Evolutionary conservation across 2,888 invertebrate species (phyloP), one percentile per base, ranked within the genome.

Genomic region (Cabera pusaria): DNA sequence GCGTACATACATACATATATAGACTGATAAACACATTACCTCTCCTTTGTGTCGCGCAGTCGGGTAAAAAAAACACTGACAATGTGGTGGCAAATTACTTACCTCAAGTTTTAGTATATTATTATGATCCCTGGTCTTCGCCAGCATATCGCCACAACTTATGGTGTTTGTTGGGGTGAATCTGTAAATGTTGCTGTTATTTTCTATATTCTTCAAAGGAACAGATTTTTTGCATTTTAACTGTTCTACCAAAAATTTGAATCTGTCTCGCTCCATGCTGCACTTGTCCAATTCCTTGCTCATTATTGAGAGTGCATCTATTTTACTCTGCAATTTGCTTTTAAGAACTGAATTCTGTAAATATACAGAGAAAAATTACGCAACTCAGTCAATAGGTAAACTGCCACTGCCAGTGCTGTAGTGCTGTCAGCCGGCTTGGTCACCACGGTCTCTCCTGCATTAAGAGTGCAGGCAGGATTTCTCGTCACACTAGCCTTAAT

Each of bases 161-260:
- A 90, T 73, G 19, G 76, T 82, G 42, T 85, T 86, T 18, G 75
- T 81, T 17, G 80, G 81, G 18, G 75, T 76, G 49, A 81, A 76
- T 43, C 61, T 68, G 43, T 75, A 74, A 5, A 64, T 56, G 31
- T 66, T 72, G 19, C 59, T 61, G 38, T 57, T 69, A 24, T 49
- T 67, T 21, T 69, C 73, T 18, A 65, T 57, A 11, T 45, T 53
- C 27, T 59, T 66, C 8, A 64, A 17, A 44, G 63, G 56, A 18
- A 52, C 45, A 23, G 56, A 60, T 55, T 73, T 80, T 56, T 77
- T 83, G 33, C 90, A 80, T 59, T 94, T 92, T 7, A 95, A 79
- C 53, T 96, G 95, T 63, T 96, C 96, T 0, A 95, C 94, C 90
- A 96, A 91, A 4, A 94, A 73, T 72, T 95, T 95, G 61, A 93